Evolutionary conservation across 2,797 vertebrate species (phyloP), one percentile per base, ranked within the genome.

Genomic region (Ateles fusciceps): DNA sequence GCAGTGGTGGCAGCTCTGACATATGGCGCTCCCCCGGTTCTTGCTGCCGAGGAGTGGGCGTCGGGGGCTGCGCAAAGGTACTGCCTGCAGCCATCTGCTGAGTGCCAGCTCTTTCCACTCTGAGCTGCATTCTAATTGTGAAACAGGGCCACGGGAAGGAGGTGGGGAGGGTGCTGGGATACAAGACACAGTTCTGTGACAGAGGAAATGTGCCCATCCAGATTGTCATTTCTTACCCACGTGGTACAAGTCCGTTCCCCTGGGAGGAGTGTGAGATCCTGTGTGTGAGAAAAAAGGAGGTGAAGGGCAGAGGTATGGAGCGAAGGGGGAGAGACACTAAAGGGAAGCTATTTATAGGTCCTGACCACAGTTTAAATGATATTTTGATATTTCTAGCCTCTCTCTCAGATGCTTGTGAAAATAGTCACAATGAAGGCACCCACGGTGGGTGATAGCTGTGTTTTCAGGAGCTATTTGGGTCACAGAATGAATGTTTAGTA

Each of bases 1-100:
- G 90, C 96, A 86, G 22, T 2, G 0, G 24, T 6, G 13, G 68
- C 57, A 19, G 15, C 57, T 55, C 74, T 3, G 8, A n/a, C 90
- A 86, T 91, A 89, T 19, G 89, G 91, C 0, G 0, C 86, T 83
- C 61, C 48, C 48, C 61, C 0, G 1, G 24, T 64, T 57, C 59
- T 83, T 59, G 96, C 95, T 28, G 78, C 79, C 61, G 52, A 52
- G 50, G 76, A 50, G 91, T 55, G 91, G 89, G 87, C 1, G 2
- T 76, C 97, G 76, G 50, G 50, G 94, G 85, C 24, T 85, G 74
- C 39, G 14, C 0, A 15, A 50, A 90, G 89, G 64, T 57, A 4
- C 33, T 33, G 91, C 89, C 75, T 10, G 21, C 42, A 76, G 89
- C 89, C 94, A 52, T 61, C 95, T 97, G 91, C 97, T 42, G 78